Percentiles rank a stretch among this genome's conserved stretches.
phyloP scores from a whole-genome alignment of 1,140 invertebrate genomes.

The Eulimnadia texana region DNA sequence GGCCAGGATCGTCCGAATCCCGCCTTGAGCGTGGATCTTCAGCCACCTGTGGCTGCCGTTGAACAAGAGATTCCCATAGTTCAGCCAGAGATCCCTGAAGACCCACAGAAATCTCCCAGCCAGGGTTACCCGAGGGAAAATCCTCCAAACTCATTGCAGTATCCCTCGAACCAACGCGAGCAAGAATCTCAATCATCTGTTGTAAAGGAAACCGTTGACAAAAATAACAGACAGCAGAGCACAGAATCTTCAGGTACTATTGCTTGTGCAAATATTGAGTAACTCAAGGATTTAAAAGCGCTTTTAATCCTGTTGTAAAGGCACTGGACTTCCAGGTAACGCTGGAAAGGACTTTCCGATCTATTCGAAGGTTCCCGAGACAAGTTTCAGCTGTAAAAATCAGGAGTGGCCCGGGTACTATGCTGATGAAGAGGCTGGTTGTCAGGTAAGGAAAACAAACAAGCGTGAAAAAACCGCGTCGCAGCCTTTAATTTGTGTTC shows the following conservation, averaged over 20 bases:
- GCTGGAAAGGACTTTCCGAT: constrained; percentile 38
- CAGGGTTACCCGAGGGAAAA: background rate
- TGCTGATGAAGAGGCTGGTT: constrained; percentile 25
- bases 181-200: background rate
- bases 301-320: no score
- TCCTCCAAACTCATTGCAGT: background rate
- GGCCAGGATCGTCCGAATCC: background rate
- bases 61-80: no score
- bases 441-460: constrained; percentile 25
- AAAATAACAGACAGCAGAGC: background rate
- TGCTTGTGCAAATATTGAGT: no score
- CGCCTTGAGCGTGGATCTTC: background rate
- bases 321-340: constrained; percentile 31
- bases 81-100: background rate
- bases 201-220: background rate
- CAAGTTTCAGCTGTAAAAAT: constrained; percentile 24
- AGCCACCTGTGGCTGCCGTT: no score
- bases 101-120: background rate
- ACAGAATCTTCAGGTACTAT: no score
- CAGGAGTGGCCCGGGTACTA: constrained; percentile 27
- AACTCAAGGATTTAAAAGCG: no score
- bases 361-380: constrained; percentile 25
- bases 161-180: background rate
- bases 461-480: background rate
- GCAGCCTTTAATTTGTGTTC: background rate